These are phyloP conservation scores for Malaclemys terrapin DNA, from an alignment of 2,113 vertebrate species.

Conservation along the genomic window DNA sequence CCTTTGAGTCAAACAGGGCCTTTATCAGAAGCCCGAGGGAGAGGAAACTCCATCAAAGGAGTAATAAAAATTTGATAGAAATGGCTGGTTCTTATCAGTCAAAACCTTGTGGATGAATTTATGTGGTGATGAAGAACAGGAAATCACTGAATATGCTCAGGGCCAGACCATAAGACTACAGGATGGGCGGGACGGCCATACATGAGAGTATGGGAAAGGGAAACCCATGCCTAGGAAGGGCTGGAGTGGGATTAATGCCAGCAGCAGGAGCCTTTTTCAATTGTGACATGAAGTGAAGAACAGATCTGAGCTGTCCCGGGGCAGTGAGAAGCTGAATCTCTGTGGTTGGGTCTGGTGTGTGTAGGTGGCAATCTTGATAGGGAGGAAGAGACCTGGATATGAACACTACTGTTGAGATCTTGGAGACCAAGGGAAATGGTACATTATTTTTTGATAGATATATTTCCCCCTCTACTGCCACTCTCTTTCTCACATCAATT, in stretches of 20 bases:
- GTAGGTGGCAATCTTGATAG: not conserved
- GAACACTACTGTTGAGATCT: not conserved
- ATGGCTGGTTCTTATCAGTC: not conserved
- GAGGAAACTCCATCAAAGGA: not conserved
- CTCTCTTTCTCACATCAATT: not conserved
- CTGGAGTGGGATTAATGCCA: not conserved
- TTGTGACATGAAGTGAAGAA: not conserved
- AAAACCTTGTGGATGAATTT: accelerated
- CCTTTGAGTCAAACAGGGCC: not conserved
- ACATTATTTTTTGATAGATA: not conserved
- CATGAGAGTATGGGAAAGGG: not conserved
- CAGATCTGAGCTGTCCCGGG: not conserved
- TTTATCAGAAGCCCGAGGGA: not conserved
- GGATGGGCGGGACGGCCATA: not conserved
- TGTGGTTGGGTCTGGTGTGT: accelerated
- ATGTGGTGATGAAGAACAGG: not conserved
- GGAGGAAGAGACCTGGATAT: not conserved
- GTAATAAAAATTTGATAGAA: not conserved
- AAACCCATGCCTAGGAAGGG: not conserved
- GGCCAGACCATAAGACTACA: not conserved
- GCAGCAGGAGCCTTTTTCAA: not conserved
- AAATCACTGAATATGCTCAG: accelerated
- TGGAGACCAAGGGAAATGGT: not conserved
- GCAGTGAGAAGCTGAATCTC: not conserved
- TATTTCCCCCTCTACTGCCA: not conserved